These are phyloP conservation scores for Pectinophora gossypiella DNA, from an alignment of 1,140 invertebrate species.

Conservation along the genomic window DNA sequence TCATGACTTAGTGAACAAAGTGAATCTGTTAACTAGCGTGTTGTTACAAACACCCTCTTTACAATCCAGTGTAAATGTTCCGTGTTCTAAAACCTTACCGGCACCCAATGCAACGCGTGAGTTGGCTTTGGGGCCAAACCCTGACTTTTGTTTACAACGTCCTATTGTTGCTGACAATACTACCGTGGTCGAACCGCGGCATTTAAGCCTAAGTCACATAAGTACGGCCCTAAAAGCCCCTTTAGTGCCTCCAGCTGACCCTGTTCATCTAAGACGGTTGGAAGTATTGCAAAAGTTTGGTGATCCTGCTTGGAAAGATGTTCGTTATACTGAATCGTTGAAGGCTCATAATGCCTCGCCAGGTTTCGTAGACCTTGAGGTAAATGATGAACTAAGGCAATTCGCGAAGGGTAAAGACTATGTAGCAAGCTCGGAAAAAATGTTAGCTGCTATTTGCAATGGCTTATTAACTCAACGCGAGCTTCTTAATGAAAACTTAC, in stretches of 20 bases:
- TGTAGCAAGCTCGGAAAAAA: not conserved
- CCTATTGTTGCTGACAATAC: not conserved
- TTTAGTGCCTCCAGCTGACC: not conserved
- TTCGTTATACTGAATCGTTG: not conserved
- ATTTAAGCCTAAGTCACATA: not conserved
- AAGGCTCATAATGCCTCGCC: not conserved
- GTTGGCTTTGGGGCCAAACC: not conserved
- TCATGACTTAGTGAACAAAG: too few species aligned
- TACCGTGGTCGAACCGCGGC: not conserved
- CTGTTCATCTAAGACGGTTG: too few species aligned
- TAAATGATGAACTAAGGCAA: not conserved
- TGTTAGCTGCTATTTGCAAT: not conserved
- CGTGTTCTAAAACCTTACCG: too few species aligned
- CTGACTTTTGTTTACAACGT: not conserved
- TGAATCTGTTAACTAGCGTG: not conserved
- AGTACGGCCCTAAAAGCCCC: not conserved
- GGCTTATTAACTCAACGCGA: not conserved
- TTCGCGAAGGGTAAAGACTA: not conserved
- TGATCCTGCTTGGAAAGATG: not conserved
- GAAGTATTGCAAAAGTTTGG: too few species aligned
- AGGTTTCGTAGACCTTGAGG: not conserved
- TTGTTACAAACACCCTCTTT: not conserved
- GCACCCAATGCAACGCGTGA: too few species aligned
- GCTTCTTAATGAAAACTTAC: not conserved
- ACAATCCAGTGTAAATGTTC: too few species aligned